Evolutionary conservation across 2,113 vertebrate genomes (phyloP).

Genomic region (Diadophis punctatus): DNA sequence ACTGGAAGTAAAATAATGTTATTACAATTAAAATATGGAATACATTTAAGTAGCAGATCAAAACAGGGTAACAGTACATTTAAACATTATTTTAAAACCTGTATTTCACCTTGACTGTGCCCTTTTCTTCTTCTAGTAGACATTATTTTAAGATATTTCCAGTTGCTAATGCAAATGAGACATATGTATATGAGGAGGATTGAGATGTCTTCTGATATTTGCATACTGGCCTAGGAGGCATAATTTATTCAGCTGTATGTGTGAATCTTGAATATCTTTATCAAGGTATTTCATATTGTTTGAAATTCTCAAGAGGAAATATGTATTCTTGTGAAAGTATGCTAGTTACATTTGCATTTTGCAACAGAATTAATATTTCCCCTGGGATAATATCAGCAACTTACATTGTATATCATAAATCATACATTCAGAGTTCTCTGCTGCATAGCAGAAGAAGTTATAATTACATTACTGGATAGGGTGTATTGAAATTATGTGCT

Average conservation of each 20-base stretch:
- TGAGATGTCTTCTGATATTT: conserved; percentile 7
- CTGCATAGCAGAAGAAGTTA: background rate
- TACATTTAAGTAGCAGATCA: background rate
- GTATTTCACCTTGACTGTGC: background rate
- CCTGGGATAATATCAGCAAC: conserved; percentile 16
- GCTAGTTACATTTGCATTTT: conserved; percentile 38
- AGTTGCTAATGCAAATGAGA: background rate
- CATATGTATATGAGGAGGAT: background rate
- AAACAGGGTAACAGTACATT: background rate
- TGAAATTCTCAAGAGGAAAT: conserved; percentile 7
- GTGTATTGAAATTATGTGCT: background rate
- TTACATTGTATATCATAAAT: background rate
- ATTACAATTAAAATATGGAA: conserved; percentile 8
- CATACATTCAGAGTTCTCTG: background rate
- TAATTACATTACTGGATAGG: background rate
- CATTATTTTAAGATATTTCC: background rate
- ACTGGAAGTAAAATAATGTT: background rate
- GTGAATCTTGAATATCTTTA: background rate
- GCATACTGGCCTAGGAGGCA: background rate
- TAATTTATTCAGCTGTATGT: background rate
- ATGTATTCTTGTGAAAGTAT: conserved; percentile 14
- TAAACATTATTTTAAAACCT: background rate
- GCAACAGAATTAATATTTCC: conserved; percentile 27
- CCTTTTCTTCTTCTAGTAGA: background rate
- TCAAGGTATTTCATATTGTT: conserved; percentile 5